Conservation (phyloP, 37 sponge, comb jelly and placozoan species). For the Beroe ovata region DNA sequence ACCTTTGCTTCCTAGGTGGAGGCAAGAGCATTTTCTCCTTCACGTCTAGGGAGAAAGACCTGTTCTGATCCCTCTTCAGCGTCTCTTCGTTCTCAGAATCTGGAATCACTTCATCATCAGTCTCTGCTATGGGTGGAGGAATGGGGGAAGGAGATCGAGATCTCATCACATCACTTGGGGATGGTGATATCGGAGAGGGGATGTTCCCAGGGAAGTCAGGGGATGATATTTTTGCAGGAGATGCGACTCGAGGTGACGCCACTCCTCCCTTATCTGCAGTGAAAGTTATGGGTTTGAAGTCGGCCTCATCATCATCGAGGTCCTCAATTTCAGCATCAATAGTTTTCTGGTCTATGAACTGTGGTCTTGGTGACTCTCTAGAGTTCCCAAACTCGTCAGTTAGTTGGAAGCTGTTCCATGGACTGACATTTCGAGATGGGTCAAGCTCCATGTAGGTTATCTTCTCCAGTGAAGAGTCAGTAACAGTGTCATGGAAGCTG, state of each 20-base stretch:
- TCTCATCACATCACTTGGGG: neutral
- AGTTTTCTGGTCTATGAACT: neutral
- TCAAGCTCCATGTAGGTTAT: neutral
- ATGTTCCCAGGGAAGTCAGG: neutral
- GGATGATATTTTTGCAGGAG: too few species aligned
- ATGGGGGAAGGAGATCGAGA: neutral
- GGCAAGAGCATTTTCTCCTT: neutral
- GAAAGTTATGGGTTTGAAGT: neutral
- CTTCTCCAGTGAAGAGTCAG: conserved; percentile 25
- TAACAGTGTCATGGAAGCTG: conserved; percentile 19
- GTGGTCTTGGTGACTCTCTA: neutral
- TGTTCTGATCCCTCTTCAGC: neutral
- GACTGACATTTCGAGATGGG: neutral
- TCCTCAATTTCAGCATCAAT: neutral
- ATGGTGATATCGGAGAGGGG: conserved; percentile 15
- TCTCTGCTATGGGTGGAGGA: neutral
- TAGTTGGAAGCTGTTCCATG: conserved; percentile 1
- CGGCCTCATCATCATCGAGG: neutral
- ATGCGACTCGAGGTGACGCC: neutral
- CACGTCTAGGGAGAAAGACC: neutral
- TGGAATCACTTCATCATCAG: neutral
- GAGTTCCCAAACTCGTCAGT: neutral
- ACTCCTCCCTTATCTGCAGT: neutral
- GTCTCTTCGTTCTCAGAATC: conserved; percentile 36
- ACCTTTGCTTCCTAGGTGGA: neutral